Evolutionary conservation across 1,140 invertebrate species (phyloP), one percentile per base, ranked within the genome.

Genomic region (Pissodes strobi): DNA sequence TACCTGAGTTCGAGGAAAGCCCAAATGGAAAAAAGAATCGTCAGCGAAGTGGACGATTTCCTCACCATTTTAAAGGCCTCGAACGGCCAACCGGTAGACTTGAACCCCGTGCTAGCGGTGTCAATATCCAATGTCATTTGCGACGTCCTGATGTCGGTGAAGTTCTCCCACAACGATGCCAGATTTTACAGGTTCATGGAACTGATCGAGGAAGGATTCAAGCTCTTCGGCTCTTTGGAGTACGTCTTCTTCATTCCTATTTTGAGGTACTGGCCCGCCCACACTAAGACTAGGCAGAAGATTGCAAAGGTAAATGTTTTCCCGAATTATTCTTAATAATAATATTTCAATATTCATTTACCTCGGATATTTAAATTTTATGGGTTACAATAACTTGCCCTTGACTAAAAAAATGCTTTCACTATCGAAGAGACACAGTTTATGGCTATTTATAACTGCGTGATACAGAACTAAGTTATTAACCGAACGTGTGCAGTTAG

Each of bases 41-140:
- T 90, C 89, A 82, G 81, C 55, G 93, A 96, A 80, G 90, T 94
- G 0, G 80, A 89, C 23, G 83, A 86, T 34, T 86, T 94, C 51
- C 82, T 94, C 9, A 77, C 79, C 1, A 84, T 84, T 15, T 72
- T 95, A 30, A 80, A 82, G 22, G 78, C 80, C 0, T 79, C 81
- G 34, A 82, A 85, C 38, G 86, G 86, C 0, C 79, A 81, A 9
- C 83, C 91, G 0, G 84, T 87, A 2, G 87, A 91, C 70, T 76
- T 92, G 13, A 89, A 89, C 2, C 85, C 87, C 0, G 79, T 86
- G 1, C 81, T 95, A 13, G 87, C 88, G n/a, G 84, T 90, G 60
- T 87, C 90, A 2, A 88, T 95, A 51, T 92, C 90, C 73, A 97
- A 97, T 77, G 92, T 97, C 0, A 95, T 97, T 60, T 95, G 93